A percentile compares a stretch with the other conserved stretches of the same genome.
phyloP scores from a whole-genome alignment of 2,888 invertebrate species.

The Oxyteleia sp. region DNA sequence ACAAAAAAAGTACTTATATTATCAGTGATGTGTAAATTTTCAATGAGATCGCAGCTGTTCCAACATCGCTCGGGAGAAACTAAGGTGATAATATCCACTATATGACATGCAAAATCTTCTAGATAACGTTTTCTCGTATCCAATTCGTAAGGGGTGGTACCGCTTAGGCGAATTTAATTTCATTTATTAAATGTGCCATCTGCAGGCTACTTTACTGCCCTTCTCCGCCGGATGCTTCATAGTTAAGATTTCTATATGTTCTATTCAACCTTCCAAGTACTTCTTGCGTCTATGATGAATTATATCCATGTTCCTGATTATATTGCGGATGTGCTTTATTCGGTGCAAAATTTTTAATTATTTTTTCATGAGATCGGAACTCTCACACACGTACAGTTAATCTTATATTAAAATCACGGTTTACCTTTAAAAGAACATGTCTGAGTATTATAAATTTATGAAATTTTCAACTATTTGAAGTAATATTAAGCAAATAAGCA shows the following conservation, averaged over 20 bases:
- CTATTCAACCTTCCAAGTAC: constrained; percentile 50
- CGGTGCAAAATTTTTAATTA: constrained; percentile 20
- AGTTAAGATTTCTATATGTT: constrained; percentile 68
- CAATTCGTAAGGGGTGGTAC: constrained; percentile 67
- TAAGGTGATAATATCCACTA: constrained; percentile 71
- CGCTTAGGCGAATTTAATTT: constrained; percentile 74
- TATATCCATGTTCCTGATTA: constrained; percentile 44
- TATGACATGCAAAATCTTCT: constrained; percentile 73
- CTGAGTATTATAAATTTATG: constrained; percentile 27
- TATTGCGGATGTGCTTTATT: constrained; percentile 29
- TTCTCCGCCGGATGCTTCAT: constrained; percentile 44
- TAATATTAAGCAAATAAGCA: constrained; percentile 51
- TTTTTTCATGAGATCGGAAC: constrained; percentile 21
- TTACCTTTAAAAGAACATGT: neutral
- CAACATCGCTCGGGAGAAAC: constrained; percentile 63
- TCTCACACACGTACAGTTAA: constrained; percentile 28
- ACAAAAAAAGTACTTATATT: constrained; percentile 64
- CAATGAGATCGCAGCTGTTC: constrained; percentile 71
- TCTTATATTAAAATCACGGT: constrained; percentile 27
- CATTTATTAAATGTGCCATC: constrained; percentile 74
- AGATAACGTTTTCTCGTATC: constrained; percentile 70
- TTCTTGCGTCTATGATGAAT: constrained; percentile 62
- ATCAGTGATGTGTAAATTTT: constrained; percentile 72
- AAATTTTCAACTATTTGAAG: constrained; percentile 5
- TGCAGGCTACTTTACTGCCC: constrained; percentile 71